Base-by-base conservation (phyloP, 1,140 invertebrate species). In the Neodiprion fabricii region DNA sequence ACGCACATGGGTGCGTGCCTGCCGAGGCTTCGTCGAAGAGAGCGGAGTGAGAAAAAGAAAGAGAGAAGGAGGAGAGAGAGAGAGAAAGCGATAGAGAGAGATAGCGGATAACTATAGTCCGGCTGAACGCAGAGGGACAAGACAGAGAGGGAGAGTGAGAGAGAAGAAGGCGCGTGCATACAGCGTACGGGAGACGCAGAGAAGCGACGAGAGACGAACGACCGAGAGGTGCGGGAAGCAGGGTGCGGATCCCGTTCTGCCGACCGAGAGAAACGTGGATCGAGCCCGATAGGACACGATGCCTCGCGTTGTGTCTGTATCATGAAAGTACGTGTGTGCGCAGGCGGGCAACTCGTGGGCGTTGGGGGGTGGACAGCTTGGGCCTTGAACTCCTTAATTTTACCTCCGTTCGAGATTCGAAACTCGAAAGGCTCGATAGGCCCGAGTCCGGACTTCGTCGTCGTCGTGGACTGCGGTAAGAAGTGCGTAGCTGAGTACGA, bases 41-140 rank as follows among this genome's bases (percentile, higher is more conserved):
- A 49, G 28, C 69, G 70, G 11, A 12, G 12, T 61, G 21, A 23
- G n/a, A 7, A 65, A 48, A 17, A 12, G 67, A 47, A 48, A 72
- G 50, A 50, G 40, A 9, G 9, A 23, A 12, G 21, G 12, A 17
- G 23, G 65, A 76, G 49, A 40, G 75, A 75, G 28, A 74, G 67
- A 70, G 74, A 75, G 12, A 67, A 69, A 72, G 23, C 50, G 61
- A 78, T 7, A 71, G 76, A 78, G 66, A 77, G 74, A 79, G 79
- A 80, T 78, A 71, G 77, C 71, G 71, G 72, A 65, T 68, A 48
- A 66, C 75, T 76, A 67, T 76, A 74, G 75, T 71, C 73, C 70
- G 75, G 73, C 69, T 70, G 68, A 76, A 78, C 72, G 72, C 73
- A 71, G 47, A 70, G 75, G 75, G 73, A 71, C 66, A 17, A 68